Base-by-base conservation (phyloP, 2,888 invertebrate species). In the Euclidia mi region DNA sequence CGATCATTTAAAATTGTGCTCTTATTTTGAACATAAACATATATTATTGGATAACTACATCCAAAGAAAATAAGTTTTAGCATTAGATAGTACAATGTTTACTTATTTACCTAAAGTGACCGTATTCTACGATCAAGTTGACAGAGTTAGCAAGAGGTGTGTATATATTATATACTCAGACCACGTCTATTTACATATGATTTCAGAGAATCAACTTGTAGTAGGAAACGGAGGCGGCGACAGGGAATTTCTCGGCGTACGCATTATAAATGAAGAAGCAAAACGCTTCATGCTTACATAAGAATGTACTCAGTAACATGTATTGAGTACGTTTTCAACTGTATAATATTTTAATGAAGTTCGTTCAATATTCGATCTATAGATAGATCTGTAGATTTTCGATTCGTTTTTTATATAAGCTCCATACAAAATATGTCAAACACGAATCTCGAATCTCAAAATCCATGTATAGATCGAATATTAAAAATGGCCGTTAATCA, bases 221-320 rank as follows among this genome's bases (percentile, higher is more conserved):
- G 53, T 69, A 63, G 55, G 47, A 45, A 63, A 64, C 32, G 53
- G 18, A 51, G 51, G 46, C 35, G 71, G 4, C 64, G 59, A 67
- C 56, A 49, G 69, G 71, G 67, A 71, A 71, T 69, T 67, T 52
- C 67, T 59, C 59, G 15, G 43, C 35, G 52, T 37, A 57, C 69
- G 60, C 71, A 70, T 70, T 70, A 70, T 67, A 59, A 50, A 70
- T 71, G 69, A 67, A 67, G 53, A 56, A 52, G 64, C 28, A 40
- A 55, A 49, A 48, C 55, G 51, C 43, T 37, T 44, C n/a, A 15
- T 55, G 67, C 56, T 63, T 71, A 67, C 56, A 50, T 51, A 56
- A 53, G 41, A 35, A 34, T 15, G 41, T 37, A 50, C 58, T 48
- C 37, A 52, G 42, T 51, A 53, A 52, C 40, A 56, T 60, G 56